These are phyloP conservation scores for Rhynchomys soricoides DNA, from an alignment of 2,113 vertebrate genomes.

Conservation along the genomic window DNA sequence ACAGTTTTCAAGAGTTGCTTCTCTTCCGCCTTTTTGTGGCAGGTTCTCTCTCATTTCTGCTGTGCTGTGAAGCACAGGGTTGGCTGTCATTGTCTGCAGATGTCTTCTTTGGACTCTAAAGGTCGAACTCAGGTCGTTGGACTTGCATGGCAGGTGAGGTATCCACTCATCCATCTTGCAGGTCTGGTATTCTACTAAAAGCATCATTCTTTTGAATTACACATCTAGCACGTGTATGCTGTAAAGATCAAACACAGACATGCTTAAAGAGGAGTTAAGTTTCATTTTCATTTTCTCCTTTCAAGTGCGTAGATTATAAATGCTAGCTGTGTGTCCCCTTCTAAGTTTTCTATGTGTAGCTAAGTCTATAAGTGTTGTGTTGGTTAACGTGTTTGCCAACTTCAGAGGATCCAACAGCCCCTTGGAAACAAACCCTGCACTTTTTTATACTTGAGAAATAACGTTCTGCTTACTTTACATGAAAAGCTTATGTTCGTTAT, in stretches of 20 bases:
- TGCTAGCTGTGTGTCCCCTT: background rate
- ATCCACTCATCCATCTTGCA: background rate
- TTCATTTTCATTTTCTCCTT: background rate
- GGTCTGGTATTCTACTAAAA: background rate
- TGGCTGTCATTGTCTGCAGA: background rate
- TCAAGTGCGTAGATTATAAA: background rate
- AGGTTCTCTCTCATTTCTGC: background rate
- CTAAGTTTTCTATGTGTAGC: background rate
- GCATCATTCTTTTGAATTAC: background rate
- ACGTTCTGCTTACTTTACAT: background rate
- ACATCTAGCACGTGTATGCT: background rate
- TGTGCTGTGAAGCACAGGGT: background rate
- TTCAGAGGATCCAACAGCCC: background rate
- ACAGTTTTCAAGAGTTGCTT: background rate
- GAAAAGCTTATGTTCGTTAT: background rate
- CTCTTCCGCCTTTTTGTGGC: background rate
- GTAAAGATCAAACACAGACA: background rate
- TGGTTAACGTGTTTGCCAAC: background rate
- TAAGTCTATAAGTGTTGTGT: background rate
- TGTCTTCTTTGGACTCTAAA: too few relatives aligned
- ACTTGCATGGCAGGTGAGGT: background rate
- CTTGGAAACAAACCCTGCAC: background rate
- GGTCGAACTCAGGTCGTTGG: background rate
- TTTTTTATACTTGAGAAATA: background rate
- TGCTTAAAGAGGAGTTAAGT: background rate